phyloP scores from a whole-genome alignment of 2,888 invertebrate genomes.

The Ophion obscuratus region DNA sequence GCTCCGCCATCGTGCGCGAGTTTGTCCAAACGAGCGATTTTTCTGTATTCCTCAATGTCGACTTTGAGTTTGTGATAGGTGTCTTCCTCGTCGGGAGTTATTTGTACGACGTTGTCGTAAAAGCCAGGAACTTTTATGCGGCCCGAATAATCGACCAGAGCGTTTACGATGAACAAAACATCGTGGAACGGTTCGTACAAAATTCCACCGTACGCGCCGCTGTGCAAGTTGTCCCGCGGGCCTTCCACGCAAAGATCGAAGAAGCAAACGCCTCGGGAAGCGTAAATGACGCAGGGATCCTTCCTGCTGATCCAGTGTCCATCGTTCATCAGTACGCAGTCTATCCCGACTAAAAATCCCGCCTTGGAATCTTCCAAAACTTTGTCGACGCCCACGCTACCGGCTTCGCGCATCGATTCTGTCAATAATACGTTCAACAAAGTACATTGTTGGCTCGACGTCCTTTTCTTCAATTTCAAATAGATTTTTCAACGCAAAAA shows the following conservation, averaged over 20 bases:
- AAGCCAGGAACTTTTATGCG: slow-evolving; percentile 82
- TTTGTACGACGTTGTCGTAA: slow-evolving; percentile 81
- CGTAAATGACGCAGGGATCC: slow-evolving; percentile 84
- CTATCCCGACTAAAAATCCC: slow-evolving; percentile 81
- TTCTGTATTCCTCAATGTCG: slow-evolving; percentile 66
- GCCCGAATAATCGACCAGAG: slow-evolving; percentile 77
- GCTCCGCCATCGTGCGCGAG: slow-evolving; percentile 63
- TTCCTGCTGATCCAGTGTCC: slow-evolving; percentile 84
- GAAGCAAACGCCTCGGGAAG: slow-evolving; percentile 80
- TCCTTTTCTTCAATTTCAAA: not conserved
- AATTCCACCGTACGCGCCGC: slow-evolving; percentile 74
- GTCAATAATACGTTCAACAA: slow-evolving; percentile 63
- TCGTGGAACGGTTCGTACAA: slow-evolving; percentile 82
- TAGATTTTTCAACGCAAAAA: too few species aligned
- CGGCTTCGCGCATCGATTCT: slow-evolving; percentile 83
- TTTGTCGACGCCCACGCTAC: slow-evolving; percentile 76
- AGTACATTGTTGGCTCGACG: not conserved
- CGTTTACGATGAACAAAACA: slow-evolving; percentile 79
- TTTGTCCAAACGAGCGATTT: slow-evolving; percentile 62
- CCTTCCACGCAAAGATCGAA: slow-evolving; percentile 71
- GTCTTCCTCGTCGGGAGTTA: slow-evolving; percentile 84
- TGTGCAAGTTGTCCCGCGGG: slow-evolving; percentile 64
- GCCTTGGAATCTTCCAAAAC: slow-evolving; percentile 79
- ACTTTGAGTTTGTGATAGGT: slow-evolving; percentile 76
- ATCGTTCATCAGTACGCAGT: slow-evolving; percentile 82